Evolutionary conservation across 2,888 invertebrate genomes (phyloP).

Genomic region (Auanema freiburgensis): DNA sequence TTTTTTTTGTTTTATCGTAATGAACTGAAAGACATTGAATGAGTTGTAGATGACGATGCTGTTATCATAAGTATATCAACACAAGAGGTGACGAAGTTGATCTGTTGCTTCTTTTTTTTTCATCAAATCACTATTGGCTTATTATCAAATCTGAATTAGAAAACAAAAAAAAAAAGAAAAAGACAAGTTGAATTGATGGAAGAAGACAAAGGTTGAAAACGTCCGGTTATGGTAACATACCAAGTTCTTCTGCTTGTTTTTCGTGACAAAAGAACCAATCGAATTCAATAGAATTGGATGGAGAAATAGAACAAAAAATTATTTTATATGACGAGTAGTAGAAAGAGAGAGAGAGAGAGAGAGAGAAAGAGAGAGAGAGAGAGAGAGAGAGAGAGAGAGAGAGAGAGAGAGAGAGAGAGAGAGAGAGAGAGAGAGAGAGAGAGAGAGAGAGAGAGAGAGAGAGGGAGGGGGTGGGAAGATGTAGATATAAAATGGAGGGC

Average conservation of each 20-base stretch:
- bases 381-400: constrained; percentile 19
- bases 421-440: constrained; percentile 9
- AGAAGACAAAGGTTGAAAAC: constrained; percentile 5
- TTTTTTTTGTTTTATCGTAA: no score
- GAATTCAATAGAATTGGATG: constrained; percentile 1
- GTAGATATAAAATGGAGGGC: no score
- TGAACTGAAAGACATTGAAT: no score
- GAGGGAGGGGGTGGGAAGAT: neutral
- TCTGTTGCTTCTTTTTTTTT: no score
- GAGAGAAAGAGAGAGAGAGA: constrained; percentile 15
- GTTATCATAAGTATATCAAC: no score
- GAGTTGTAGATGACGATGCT: no score
- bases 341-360: constrained; percentile 12
- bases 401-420: constrained; percentile 17
- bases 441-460: constrained; percentile 7
- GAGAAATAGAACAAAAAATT: constrained; percentile 8
- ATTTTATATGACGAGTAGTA: neutral
- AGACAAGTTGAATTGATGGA: constrained; percentile 5
- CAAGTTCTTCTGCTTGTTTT: no score
- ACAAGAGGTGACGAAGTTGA: no score
- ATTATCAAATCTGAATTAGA: no score
- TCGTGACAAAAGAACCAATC: no score
- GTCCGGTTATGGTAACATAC: no score
- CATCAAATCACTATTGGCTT: no score
- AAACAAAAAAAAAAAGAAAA: constrained; percentile 1